Evolutionary conservation across 2,113 vertebrate species (phyloP).

Genomic region (Todiramphus chloris): DNA sequence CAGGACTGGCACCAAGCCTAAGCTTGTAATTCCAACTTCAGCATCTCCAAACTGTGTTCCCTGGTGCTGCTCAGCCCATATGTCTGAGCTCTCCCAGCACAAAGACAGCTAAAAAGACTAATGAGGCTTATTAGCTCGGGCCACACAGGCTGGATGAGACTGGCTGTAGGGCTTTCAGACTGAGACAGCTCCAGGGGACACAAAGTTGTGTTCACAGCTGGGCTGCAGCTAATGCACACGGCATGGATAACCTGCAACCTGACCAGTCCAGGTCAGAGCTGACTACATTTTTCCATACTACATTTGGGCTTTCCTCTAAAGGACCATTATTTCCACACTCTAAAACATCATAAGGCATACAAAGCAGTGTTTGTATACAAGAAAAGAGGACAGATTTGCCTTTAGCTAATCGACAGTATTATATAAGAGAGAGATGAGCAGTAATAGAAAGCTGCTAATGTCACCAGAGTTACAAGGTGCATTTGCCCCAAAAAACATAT

Average conservation of each 20-base stretch:
- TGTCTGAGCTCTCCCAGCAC: neutral
- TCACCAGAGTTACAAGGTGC: neutral
- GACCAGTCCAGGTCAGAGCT: neutral
- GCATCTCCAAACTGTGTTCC: neutral
- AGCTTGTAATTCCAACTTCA: neutral
- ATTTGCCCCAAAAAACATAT: neutral
- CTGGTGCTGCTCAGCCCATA: neutral
- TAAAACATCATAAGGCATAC: neutral
- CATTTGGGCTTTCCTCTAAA: neutral
- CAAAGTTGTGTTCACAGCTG: accelerated
- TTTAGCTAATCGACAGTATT: neutral
- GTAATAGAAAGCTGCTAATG: neutral
- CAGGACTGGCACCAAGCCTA: neutral
- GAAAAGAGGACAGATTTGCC: neutral
- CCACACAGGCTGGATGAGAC: neutral
- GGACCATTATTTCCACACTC: neutral
- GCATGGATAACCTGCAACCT: accelerated
- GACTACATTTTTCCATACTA: neutral
- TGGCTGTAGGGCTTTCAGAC: neutral
- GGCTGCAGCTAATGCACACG: neutral
- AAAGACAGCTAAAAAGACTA: neutral
- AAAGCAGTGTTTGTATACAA: neutral
- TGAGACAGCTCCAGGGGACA: neutral
- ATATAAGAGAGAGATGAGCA: neutral
- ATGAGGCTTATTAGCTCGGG: neutral